Conservation (phyloP, 1,140 invertebrate genomes). For the Scaptomyza pallida region DNA sequence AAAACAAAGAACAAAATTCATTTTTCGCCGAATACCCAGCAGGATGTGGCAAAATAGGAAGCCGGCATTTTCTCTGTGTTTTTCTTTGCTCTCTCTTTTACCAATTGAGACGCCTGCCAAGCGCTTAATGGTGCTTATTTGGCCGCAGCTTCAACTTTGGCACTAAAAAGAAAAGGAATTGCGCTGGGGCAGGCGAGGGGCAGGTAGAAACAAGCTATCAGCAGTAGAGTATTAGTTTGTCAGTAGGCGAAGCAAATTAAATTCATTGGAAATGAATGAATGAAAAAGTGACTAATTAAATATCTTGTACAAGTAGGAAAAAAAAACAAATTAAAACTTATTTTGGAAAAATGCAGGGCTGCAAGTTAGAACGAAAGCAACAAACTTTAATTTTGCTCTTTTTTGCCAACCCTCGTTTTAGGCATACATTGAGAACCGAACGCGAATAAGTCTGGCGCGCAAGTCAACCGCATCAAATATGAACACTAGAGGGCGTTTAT, state of each 20-base stretch:
- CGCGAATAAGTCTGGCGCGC: no score
- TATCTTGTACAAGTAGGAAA: not conserved
- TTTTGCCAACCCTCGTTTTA: no score
- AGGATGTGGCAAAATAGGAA: not conserved
- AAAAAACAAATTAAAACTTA: not conserved
- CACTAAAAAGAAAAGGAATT: not conserved
- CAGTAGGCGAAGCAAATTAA: slow-evolving; percentile 25
- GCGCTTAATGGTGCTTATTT: slow-evolving; percentile 78
- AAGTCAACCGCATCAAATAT: no score
- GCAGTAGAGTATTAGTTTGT: slow-evolving; percentile 61
- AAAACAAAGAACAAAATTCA: no score
- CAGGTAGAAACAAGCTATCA: not conserved
- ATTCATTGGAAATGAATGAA: not conserved
- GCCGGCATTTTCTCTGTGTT: no score
- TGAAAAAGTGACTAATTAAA: no score
- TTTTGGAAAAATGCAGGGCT: no score
- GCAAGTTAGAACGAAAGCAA: no score
- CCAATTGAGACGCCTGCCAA: slow-evolving; percentile 60
- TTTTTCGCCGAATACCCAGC: slow-evolving; percentile 42
- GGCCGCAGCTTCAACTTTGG: slow-evolving; percentile 19
- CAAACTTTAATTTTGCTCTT: no score
- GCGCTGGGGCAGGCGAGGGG: no score
- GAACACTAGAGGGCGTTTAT: no score
- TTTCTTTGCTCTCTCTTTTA: not conserved
- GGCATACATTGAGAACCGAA: no score